Evolutionary conservation across 2,888 invertebrate species (phyloP), one percentile per base, ranked within the genome.

Genomic region (Cosmorhoe ocellata): DNA sequence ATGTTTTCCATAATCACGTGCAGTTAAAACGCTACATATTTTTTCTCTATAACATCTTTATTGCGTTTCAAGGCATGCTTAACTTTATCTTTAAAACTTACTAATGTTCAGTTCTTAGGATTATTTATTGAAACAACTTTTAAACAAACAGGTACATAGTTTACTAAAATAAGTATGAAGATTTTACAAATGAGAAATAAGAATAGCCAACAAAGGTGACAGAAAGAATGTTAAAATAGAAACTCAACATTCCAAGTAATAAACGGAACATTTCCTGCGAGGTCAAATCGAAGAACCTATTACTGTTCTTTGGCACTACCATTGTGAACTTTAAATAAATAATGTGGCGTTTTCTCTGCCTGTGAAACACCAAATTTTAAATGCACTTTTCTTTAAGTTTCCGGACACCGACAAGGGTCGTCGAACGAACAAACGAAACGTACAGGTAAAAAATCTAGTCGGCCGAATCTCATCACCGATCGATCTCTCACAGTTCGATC

Each of bases 1-100:
- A 84, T 82, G 74, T 79, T 77, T 74, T 79, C 81, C 74, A 77
- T 77, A 66, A 79, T 78, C 80, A 80, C 80, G 80, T 76, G 83
- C 85, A 89, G 87, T 81, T 79, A 82, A 85, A 85, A 85, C 80
- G 79, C 78, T 76, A 79, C 79, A 74, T 73, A 46, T 43, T 43
- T 39, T 34, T 37, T 12, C 4, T 30, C 30, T 33, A 28, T 12
- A 34, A 43, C 43, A 41, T 69, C 66, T 64, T 62, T 54, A 58
- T 59, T 63, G 61, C 61, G 49, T 58, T 62, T 47, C 39, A 33
- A 33, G 39, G 37, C 37, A 41, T 36, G 34, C 47, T 39, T 40
- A 40, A 24, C 12, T 10, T 34, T 40, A 47, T 11, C 2, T 33
- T 31, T 34, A 40, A 34, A 46, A 39, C 39, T 32, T 46, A 46